Evolutionary conservation across 1,140 invertebrate genomes (phyloP).

Genomic region (Cepaea nemoralis): DNA sequence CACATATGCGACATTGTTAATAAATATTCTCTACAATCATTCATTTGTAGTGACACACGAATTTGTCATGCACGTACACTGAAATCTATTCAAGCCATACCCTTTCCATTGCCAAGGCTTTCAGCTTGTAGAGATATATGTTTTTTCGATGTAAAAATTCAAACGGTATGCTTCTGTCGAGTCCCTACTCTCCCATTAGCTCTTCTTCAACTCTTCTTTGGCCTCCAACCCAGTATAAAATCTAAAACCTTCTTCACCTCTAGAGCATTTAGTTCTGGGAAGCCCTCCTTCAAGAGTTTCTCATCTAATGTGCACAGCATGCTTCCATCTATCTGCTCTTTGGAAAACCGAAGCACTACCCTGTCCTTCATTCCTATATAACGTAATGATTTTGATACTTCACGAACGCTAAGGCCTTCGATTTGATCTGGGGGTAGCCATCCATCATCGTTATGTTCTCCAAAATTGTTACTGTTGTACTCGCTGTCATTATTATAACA

Average conservation of each 20-base stretch:
- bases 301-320: conserved; percentile 64
- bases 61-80: too few species aligned
- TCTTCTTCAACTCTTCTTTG: conserved; percentile 62
- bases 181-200: too few species aligned
- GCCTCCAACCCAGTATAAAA: conserved; percentile 68
- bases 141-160: too few species aligned
- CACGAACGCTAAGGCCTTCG: conserved; percentile 57
- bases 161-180: too few species aligned
- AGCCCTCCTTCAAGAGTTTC: conserved; percentile 66
- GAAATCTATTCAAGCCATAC: too few species aligned
- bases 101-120: too few species aligned
- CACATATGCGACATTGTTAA: too few species aligned
- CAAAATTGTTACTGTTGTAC: conserved; percentile 54
- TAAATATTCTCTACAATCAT: too few species aligned
- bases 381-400: conserved; percentile 64
- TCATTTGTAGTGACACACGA: too few species aligned
- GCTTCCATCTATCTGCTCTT: conserved; percentile 68
- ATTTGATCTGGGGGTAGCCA: conserved; percentile 65
- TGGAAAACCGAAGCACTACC: conserved; percentile 63
- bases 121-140: too few species aligned
- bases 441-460: conserved; percentile 40
- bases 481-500: conserved; percentile 65
- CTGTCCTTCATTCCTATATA: conserved; percentile 70
- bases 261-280: conserved; percentile 67
- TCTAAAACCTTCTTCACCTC: conserved; percentile 69